A percentile compares a stretch with the other conserved stretches of the same genome.
phyloP scores from a whole-genome alignment of 1,140 invertebrate genomes.

The Dendroctonus ponderosae region DNA sequence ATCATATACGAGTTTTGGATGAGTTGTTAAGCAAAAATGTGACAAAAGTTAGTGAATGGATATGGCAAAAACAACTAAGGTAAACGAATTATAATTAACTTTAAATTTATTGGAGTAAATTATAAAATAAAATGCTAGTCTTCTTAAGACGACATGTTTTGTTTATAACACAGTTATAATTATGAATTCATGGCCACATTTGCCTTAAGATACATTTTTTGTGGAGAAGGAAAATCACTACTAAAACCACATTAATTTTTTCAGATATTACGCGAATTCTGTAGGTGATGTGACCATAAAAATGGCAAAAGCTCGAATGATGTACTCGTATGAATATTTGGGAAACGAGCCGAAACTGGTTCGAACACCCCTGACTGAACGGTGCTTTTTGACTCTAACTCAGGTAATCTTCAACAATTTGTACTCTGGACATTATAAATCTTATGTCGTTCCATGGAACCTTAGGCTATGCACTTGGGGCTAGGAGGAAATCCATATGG shows the following conservation, averaged over 20 bases:
- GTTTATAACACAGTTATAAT: no score
- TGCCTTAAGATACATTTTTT: no score
- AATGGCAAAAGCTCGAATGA: slow-evolving; percentile 88
- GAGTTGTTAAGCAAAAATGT: slow-evolving; percentile 70
- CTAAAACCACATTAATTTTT: slow-evolving; percentile 14
- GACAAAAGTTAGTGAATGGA: slow-evolving; percentile 73
- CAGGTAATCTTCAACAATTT: slow-evolving; percentile 59
- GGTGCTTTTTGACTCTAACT: slow-evolving; percentile 92
- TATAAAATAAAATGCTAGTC: no score
- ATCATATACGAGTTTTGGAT: slow-evolving; percentile 82
- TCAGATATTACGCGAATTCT: slow-evolving; percentile 59
- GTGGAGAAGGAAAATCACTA: not conserved
- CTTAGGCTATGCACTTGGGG: slow-evolving; percentile 87
- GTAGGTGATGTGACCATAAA: slow-evolving; percentile 61
- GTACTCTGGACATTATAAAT: not conserved
- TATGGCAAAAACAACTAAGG: slow-evolving; percentile 95
- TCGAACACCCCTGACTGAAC: slow-evolving; percentile 89
- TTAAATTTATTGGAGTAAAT: not conserved
- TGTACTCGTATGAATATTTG: slow-evolving; percentile 97
- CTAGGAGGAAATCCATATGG: slow-evolving; percentile 98
- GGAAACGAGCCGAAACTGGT: slow-evolving; percentile 90
- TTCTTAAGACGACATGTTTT: no score
- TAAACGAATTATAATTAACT: slow-evolving; percentile 45
- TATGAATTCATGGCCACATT: no score
- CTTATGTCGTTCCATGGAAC: slow-evolving; percentile 32